Conservation (phyloP, 53 echinoderm and acorn worm species). For the Mesocentrotus franciscanus region DNA sequence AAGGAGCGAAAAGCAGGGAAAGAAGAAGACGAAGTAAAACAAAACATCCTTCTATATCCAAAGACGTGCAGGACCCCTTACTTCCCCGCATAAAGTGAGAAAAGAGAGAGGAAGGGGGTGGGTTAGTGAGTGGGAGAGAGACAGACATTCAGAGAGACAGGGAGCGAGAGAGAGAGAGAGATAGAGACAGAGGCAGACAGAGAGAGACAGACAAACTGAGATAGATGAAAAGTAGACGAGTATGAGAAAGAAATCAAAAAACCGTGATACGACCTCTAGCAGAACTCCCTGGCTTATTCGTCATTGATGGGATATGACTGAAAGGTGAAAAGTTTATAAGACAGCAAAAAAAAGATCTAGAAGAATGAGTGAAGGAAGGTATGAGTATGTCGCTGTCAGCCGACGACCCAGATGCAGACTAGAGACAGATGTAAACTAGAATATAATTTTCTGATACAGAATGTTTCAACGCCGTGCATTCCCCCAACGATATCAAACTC, state of each 20-base stretch:
- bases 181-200: not conserved
- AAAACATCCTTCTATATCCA: too few species aligned
- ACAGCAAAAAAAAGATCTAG: not conserved
- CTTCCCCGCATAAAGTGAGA: too few species aligned
- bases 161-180: not conserved
- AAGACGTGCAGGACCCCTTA: not conserved
- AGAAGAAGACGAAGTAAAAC: not conserved
- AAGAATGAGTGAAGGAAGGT: not conserved
- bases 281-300: not conserved
- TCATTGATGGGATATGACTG: not conserved
- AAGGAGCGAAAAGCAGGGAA: not conserved
- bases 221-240: too few species aligned
- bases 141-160: not conserved
- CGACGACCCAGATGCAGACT: not conserved
- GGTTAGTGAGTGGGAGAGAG: too few species aligned
- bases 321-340: not conserved
- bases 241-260: too few species aligned
- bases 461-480: not conserved
- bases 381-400: not conserved
- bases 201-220: not conserved
- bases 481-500: not conserved
- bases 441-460: not conserved
- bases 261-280: not conserved
- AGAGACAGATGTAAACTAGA: conserved; percentile 1
- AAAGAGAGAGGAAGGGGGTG: too few species aligned